Evolutionary conservation across 2,797 vertebrate genomes (phyloP), one percentile per base, ranked within the genome.

Genomic region (Pipistrellus kuhlii): DNA sequence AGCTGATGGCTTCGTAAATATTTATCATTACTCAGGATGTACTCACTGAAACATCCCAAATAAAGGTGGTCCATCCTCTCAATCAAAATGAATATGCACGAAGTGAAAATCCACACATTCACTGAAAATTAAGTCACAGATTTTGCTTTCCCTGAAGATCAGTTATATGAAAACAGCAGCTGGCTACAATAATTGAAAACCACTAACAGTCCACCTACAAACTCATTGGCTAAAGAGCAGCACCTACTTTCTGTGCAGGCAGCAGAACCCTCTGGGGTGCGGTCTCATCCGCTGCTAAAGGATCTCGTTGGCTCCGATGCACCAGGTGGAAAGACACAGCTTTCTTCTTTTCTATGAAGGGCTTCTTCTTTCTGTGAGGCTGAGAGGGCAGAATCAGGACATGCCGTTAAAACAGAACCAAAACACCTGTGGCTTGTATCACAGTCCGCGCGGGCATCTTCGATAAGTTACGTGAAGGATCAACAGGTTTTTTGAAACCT

Each of bases 281-380:
- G 2, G 98, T 99, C 91, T 99, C 99, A 91, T 99, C 99, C 5
- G 99, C 99, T 6, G 98, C 99, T 91, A 99, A 98, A 0, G 99
- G 99, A 95, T 99, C 99, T 93, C 98, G 99, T 97, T 99, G 99
- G 98, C 99, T 99, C 94, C 99, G 98, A 98, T 99, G 99, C 81
- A 99, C 99, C 30, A 99, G 98, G 94, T 99, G 99, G 96, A 99
- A 99, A 27, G 99, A 99, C 77, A 99, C 99, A 0, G 99, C 99
- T 71, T 99, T 99, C 98, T 99, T 99, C 98, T 99, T 99, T 18
- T 99, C 98, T 94, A 99, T 99, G 95, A 99, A 99, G 0, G 99
- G 98, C 21, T 99, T 99, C 98, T 99, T 99, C 97, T 99, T 99
- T 91, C 98, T 99, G 97, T 99, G 99, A 97, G 99, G 99, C 99